phyloP scores from a whole-genome alignment of 2,888 invertebrate species.

The Lissocephala sabroskyi region DNA sequence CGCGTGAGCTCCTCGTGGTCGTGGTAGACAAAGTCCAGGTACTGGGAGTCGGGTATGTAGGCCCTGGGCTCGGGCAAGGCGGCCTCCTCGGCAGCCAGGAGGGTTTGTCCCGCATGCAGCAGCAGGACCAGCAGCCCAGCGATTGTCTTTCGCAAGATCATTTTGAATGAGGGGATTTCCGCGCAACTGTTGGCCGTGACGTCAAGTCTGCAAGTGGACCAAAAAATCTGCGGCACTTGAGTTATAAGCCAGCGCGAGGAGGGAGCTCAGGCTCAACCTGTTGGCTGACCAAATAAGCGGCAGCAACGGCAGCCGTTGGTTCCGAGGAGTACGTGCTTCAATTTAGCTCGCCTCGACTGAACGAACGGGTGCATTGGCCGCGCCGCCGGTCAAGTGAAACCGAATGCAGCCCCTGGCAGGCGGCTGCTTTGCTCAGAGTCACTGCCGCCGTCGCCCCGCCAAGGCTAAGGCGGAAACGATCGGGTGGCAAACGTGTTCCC shows the following conservation, averaged over 20 bases:
- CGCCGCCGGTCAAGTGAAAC: neutral
- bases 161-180: conserved; percentile 20
- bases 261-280: conserved; percentile 1
- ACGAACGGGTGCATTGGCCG: conserved; percentile 14
- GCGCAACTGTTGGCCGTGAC: conserved; percentile 30
- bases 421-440: neutral
- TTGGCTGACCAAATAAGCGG: conserved; percentile 11
- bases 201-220: conserved; percentile 49
- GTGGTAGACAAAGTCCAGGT: conserved; percentile 88
- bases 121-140: conserved; percentile 29
- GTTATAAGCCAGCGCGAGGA: conserved; percentile 29
- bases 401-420: too few species aligned
- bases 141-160: conserved; percentile 62
- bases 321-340: conserved; percentile 18
- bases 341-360: conserved; percentile 7
- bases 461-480: neutral
- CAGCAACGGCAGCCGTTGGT: neutral
- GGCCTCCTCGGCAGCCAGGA: conserved; percentile 38
- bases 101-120: conserved; percentile 35
- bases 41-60: conserved; percentile 70
- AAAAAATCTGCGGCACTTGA: conserved; percentile 23
- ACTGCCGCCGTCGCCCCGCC: conserved; percentile 2
- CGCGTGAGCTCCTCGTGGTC: conserved; percentile 89
- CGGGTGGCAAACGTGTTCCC: conserved; percentile 39
- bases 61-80: conserved; percentile 68